A percentile compares a stretch with the other conserved stretches of the same genome.
Evolutionary conservation across 2,888 invertebrate species (phyloP).

Genomic region (Campoplex nolae): DNA sequence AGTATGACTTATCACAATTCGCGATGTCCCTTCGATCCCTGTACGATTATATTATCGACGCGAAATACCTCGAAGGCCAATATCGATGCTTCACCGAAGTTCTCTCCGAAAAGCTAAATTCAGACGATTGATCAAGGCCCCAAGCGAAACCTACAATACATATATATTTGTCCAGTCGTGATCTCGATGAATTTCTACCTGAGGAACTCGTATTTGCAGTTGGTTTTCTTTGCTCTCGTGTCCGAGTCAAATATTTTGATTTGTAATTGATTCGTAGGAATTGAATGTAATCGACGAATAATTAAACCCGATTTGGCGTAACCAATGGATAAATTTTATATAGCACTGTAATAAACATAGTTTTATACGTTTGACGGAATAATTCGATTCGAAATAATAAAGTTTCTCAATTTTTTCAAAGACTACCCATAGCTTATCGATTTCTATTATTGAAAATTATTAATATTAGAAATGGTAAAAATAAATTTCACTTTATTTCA

Average conservation of each 20-base stretch:
- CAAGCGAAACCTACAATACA: constrained; percentile 5
- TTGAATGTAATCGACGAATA: neutral
- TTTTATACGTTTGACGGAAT: neutral
- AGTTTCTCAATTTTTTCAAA: too few relatives aligned
- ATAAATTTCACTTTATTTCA: neutral
- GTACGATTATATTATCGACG: constrained; percentile 41
- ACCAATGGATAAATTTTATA: neutral
- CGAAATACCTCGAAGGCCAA: constrained; percentile 40
- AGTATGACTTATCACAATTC: constrained; percentile 19
- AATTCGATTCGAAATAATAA: too few relatives aligned
- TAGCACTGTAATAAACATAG: neutral
- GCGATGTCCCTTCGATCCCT: constrained; percentile 36
- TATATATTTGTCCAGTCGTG: constrained; percentile 2
- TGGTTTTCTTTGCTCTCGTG: neutral
- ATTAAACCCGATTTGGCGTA: neutral
- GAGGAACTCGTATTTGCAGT: neutral
- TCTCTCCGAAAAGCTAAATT: constrained; percentile 44
- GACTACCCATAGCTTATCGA: too few relatives aligned
- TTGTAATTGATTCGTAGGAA: neutral
- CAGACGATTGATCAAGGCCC: constrained; percentile 44
- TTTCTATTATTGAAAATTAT: neutral
- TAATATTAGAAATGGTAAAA: neutral
- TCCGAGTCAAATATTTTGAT: neutral
- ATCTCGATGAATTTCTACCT: constrained; percentile 5
- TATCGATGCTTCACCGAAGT: constrained; percentile 30